phyloP scores from a whole-genome alignment of 2,113 vertebrate genomes.

The Misgurnus mizolepis region DNA sequence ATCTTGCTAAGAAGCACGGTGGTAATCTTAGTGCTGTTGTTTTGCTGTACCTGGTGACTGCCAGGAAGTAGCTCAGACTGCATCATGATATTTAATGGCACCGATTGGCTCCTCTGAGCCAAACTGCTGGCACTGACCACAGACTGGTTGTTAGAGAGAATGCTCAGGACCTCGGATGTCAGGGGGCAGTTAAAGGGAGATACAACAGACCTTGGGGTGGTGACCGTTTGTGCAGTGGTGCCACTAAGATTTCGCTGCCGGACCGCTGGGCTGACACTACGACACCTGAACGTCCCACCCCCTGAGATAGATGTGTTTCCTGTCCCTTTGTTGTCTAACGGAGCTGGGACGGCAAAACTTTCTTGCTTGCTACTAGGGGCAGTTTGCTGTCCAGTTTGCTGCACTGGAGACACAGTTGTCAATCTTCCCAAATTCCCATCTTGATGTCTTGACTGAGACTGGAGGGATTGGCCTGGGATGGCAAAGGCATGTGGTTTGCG shows the following conservation, averaged over 20 bases:
- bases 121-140: slow-evolving; percentile 86
- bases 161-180: slow-evolving; percentile 84
- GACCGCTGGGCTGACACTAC: slow-evolving; percentile 88
- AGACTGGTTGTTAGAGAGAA: slow-evolving; percentile 82
- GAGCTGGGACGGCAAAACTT: slow-evolving; percentile 96
- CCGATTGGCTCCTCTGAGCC: slow-evolving; percentile 95
- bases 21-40: slow-evolving; percentile 91
- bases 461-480: slow-evolving; percentile 90
- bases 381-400: slow-evolving; percentile 70
- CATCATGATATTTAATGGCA: slow-evolving; percentile 97
- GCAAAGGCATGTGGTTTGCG: slow-evolving; percentile 97
- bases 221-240: slow-evolving; percentile 81
- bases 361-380: slow-evolving; percentile 84
- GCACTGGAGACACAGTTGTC: slow-evolving; percentile 91
- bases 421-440: slow-evolving; percentile 87
- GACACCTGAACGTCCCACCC: slow-evolving; percentile 85
- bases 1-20: slow-evolving; percentile 96
- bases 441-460: slow-evolving; percentile 84
- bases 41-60: slow-evolving; percentile 79
- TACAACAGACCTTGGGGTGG: slow-evolving; percentile 78
- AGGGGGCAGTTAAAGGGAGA: slow-evolving; percentile 89
- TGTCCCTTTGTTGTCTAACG: slow-evolving; percentile 87
- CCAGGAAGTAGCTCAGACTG: slow-evolving; percentile 90
- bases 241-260: slow-evolving; percentile 94
- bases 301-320: slow-evolving; percentile 72